Conservation (phyloP, 92 coral and sea anemone genomes). For the Montipora capitata region DNA sequence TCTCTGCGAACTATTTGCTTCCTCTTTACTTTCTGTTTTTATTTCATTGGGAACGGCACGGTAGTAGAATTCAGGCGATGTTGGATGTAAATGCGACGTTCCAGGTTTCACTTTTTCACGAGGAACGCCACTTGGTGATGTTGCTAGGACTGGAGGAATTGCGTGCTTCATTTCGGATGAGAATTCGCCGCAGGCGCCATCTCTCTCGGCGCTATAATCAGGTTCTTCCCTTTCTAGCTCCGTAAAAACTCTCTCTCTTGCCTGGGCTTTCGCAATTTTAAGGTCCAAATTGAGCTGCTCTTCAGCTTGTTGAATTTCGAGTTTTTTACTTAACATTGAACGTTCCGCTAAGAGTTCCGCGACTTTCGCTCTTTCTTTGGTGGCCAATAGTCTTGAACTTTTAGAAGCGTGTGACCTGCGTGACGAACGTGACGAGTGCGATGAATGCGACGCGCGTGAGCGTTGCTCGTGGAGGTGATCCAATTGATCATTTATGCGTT, state of each 20-base stretch:
- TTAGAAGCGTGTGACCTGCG: background rate
- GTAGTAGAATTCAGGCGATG: no score
- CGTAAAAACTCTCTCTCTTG: background rate
- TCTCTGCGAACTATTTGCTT: no score
- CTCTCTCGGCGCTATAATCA: background rate
- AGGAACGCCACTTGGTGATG: no score
- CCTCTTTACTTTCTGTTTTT: no score
- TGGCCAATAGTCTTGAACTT: background rate
- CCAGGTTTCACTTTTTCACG: no score
- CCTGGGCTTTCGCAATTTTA: background rate
- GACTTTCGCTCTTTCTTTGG: background rate
- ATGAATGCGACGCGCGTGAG: background rate
- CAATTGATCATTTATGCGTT: background rate
- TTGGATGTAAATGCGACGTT: no score
- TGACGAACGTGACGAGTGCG: background rate
- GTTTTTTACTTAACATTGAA: conserved; percentile 4
- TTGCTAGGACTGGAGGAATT: no score
- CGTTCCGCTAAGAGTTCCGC: conserved; percentile 6
- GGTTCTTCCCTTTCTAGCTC: background rate
- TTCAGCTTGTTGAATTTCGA: background rate
- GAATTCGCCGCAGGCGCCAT: background rate
- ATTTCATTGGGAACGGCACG: no score
- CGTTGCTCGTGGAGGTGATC: background rate
- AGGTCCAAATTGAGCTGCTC: background rate
- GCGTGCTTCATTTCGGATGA: no score